Evolutionary conservation across 2,888 invertebrate genomes (phyloP).

Genomic region (Galerucella nymphaeae): DNA sequence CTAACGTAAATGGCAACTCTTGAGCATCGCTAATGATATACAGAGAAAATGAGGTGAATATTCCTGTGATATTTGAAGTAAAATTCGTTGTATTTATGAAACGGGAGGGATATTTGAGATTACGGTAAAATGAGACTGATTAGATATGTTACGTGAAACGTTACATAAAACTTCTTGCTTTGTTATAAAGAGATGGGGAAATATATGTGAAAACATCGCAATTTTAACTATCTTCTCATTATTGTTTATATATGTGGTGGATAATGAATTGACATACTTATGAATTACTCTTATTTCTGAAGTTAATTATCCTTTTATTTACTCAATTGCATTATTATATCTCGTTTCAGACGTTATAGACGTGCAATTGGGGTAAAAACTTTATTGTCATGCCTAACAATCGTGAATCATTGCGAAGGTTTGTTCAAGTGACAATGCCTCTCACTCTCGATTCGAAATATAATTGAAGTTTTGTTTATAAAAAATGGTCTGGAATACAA

Average conservation of each 20-base stretch:
- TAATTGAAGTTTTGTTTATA: no score
- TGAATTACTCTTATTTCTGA: no score
- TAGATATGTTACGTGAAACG: constrained; percentile 2
- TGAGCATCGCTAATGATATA: not conserved
- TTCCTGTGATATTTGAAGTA: not conserved
- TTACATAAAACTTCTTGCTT: not conserved
- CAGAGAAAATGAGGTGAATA: not conserved
- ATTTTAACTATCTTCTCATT: not conserved
- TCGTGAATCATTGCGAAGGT: no score
- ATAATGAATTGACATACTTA: not conserved
- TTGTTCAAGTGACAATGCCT: no score
- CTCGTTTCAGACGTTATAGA: no score
- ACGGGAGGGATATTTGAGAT: not conserved
- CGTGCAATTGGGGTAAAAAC: no score
- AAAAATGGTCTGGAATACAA: no score
- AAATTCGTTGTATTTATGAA: not conserved
- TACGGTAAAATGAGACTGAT: not conserved
- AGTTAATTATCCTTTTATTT: no score
- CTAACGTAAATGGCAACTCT: not conserved
- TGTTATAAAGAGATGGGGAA: not conserved
- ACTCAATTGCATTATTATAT: no score
- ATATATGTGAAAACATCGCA: not conserved
- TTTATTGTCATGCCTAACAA: no score
- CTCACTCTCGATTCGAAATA: no score
- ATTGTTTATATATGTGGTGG: not conserved